Percentiles rank a stretch among this genome's conserved stretches.
Conservation (phyloP, 2,113 vertebrate genomes). For the Callospermophilus lateralis region DNA sequence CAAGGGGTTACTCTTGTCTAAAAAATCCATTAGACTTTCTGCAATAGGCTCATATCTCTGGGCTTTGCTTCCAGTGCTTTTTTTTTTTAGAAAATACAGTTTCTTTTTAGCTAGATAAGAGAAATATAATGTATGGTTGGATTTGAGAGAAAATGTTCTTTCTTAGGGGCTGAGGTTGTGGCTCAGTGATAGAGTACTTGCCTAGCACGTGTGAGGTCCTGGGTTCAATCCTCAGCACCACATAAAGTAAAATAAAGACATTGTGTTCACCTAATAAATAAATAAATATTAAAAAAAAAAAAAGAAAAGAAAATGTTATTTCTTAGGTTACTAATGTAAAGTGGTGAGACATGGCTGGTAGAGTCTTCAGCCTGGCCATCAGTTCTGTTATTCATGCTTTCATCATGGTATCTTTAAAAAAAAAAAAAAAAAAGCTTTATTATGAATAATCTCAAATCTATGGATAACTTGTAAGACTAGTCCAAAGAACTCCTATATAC, state of each 20-base stretch:
- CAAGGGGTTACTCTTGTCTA: constrained; percentile 77
- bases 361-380: background rate
- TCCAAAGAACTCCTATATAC: background rate
- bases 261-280: too few relatives aligned
- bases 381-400: background rate
- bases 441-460: constrained; percentile 36
- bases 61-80: background rate
- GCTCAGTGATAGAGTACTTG: too few relatives aligned
- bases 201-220: too few relatives aligned
- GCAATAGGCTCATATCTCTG: background rate
- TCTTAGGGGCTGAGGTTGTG: too few relatives aligned
- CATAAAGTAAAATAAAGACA: too few relatives aligned
- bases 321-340: background rate
- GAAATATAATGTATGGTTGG: background rate
- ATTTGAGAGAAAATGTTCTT: constrained; percentile 12
- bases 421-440: background rate
- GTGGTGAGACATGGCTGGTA: background rate
- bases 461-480: constrained; percentile 1
- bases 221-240: too few relatives aligned
- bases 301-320: background rate
- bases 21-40: constrained; percentile 10
- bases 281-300: too few relatives aligned
- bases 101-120: constrained; percentile 1
- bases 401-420: background rate
- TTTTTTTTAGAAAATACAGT: background rate